Base-by-base conservation (phyloP, 2,113 vertebrate species). In the Clarias macrocephalus region DNA sequence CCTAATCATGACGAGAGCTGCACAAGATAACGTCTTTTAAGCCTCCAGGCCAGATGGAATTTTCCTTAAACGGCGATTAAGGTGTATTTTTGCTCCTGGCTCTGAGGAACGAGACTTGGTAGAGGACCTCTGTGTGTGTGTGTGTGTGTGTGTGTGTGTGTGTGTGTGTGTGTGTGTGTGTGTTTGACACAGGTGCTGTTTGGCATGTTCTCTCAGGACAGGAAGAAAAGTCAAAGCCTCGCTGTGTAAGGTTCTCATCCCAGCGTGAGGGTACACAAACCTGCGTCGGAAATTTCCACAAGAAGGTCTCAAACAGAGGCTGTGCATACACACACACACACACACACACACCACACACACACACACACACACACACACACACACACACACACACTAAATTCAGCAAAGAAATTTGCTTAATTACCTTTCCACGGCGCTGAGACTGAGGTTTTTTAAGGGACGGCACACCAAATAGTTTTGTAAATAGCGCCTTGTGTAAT, bases 201-300 rank as follows among this genome's bases (percentile, higher is more conserved):
- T 85, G 83, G 62, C 81, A 42, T 42, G 52, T n/a, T 37, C 57
- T 73, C 28, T 76, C 68, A 48, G 57, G 59, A 87, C 57, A 37
- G 42, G 68, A 48, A 63, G 57, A 23, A 25, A 28, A 81, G 63
- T 86, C 28, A 86, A 81, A 70, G 62, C 65, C 54, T 68, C 77
- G 13, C 48, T 85, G 83, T 85, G 56, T 76, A 76, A 54, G 4
- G 33, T 63, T 76, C 83, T 48, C 72, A 63, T 60, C 70, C 28
- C 10, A 63, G 33, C 63, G 72, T 28, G 70, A 83, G 16, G 9
- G 82, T 33, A 84, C 66, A 84, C 52, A 85, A 85, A 60, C 70
- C 83, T 18, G 83, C 15, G 4, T 33, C 57, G 72, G 83, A 85
- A 85, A 76, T 85, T 85, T 85, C 72, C 83, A 83, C 42, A 48